A percentile compares a stretch with the other conserved stretches of the same genome.
Evolutionary conservation across 2,888 invertebrate species (phyloP).

Genomic region (Sussaba pulchella): DNA sequence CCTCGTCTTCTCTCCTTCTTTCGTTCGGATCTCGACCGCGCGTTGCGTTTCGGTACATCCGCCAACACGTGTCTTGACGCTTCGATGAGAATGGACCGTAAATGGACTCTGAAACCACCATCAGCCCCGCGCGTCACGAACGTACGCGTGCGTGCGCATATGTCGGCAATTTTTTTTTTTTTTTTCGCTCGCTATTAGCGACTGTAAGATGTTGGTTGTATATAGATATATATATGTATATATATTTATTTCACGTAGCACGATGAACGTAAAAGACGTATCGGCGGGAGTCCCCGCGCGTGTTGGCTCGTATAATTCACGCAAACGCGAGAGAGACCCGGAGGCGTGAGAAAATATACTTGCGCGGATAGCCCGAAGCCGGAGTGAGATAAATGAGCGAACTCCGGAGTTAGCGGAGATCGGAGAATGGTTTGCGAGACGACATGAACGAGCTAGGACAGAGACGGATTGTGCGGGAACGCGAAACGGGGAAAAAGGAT

Average conservation of each 20-base stretch:
- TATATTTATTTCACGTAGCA: no score
- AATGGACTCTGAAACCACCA: conserved; percentile 25
- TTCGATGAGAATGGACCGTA: conserved; percentile 41
- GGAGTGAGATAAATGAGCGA: conserved; percentile 44
- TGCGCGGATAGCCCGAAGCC: conserved; percentile 38
- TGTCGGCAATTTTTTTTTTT: no score
- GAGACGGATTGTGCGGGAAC: conserved; percentile 3
- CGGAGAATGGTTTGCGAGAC: conserved; percentile 17
- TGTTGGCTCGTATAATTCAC: conserved; percentile 16
- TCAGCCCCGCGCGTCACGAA: no score
- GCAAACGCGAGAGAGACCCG: conserved; percentile 22
- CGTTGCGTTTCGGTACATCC: conserved; percentile 18
- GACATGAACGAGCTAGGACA: conserved; percentile 23
- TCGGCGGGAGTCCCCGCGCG: neutral
- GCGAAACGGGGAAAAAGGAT: conserved; percentile 26
- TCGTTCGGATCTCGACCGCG: conserved; percentile 31
- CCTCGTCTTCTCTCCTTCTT: neutral
- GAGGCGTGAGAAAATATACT: conserved; percentile 42
- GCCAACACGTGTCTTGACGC: conserved; percentile 44
- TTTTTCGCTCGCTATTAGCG: conserved; percentile 2
- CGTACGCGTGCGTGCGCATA: no score
- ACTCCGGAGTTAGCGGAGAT: neutral
- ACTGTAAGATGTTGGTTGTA: neutral
- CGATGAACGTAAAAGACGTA: no score
- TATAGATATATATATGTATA: no score